These are phyloP conservation scores for Pampus argenteus DNA, from an alignment of 2,797 vertebrate species.

Conservation along the genomic window DNA sequence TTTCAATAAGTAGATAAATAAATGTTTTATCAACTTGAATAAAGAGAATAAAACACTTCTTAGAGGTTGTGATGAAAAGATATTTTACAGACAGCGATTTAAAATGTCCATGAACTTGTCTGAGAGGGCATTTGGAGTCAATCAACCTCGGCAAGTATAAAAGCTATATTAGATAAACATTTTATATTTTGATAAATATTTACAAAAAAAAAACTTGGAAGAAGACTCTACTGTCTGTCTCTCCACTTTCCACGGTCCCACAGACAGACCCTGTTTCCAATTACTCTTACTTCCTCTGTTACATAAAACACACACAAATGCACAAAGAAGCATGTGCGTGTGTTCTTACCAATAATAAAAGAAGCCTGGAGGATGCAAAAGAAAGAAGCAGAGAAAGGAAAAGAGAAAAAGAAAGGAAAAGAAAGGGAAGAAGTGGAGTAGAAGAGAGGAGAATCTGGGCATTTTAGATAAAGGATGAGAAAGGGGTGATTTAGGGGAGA, in stretches of 20 bases:
- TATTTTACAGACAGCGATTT: not conserved
- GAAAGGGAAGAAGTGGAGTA: not conserved
- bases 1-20: not conserved
- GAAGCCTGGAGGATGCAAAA: constrained; percentile 38
- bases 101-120: not conserved
- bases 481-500: not conserved
- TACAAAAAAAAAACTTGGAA: constrained; percentile 13
- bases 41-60: not conserved
- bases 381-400: constrained; percentile 19
- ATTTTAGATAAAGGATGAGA: constrained; percentile 5
- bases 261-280: constrained; percentile 58
- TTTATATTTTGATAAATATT: not conserved
- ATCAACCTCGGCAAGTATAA: not conserved
- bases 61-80: not conserved
- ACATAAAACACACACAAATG: constrained; percentile 44
- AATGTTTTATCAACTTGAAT: not conserved
- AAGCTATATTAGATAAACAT: not conserved
- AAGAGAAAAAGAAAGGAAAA: not conserved
- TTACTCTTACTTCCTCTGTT: constrained; percentile 61
- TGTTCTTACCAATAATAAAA: constrained; percentile 18
- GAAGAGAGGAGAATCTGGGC: not conserved
- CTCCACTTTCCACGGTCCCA: constrained; percentile 34
- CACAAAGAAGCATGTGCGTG: constrained; percentile 8
- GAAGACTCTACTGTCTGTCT: constrained; percentile 37
- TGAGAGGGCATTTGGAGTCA: not conserved